A percentile compares a stretch with the other conserved stretches of the same genome.
phyloP scores from a whole-genome alignment of 2,888 invertebrate genomes.

The Liopterus haemorrhoidalis region DNA sequence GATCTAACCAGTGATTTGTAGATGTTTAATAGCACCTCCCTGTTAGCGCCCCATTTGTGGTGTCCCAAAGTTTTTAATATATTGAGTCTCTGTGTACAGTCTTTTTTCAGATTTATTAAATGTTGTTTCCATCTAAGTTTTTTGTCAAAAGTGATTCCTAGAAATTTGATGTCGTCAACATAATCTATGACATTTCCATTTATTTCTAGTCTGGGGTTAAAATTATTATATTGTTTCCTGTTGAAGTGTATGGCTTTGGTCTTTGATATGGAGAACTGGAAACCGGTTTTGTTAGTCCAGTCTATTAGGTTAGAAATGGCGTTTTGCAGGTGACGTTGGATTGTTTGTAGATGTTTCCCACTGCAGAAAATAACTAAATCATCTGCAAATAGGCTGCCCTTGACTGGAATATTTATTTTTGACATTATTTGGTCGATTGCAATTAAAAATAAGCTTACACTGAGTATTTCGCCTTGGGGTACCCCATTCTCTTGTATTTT shows the following conservation, averaged over 20 bases:
- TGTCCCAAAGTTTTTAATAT: too few relatives aligned
- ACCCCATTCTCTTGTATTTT: conserved; percentile 20
- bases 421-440: conserved; percentile 19
- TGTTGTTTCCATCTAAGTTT: too few relatives aligned
- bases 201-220: too few relatives aligned
- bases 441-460: conserved; percentile 24
- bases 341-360: conserved; percentile 15
- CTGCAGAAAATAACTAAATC: conserved; percentile 19
- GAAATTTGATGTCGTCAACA: too few relatives aligned
- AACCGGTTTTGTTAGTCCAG: conserved; percentile 10
- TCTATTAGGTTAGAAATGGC: conserved; percentile 12
- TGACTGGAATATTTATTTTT: conserved; percentile 5
- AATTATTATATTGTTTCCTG: too few relatives aligned
- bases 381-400: conserved; percentile 21
- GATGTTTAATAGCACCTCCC: too few relatives aligned
- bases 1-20: too few relatives aligned
- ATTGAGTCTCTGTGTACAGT: too few relatives aligned
- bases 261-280: conserved; percentile 21
- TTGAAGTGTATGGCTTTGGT: conserved; percentile 13
- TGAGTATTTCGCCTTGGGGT: conserved; percentile 22
- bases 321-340: conserved; percentile 13
- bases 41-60: too few relatives aligned
- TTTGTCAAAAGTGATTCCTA: too few relatives aligned
- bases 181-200: too few relatives aligned
- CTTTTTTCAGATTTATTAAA: too few relatives aligned